These are phyloP conservation scores for Fopius arisanus DNA, from an alignment of 1,140 invertebrate genomes.

Conservation along the genomic window DNA sequence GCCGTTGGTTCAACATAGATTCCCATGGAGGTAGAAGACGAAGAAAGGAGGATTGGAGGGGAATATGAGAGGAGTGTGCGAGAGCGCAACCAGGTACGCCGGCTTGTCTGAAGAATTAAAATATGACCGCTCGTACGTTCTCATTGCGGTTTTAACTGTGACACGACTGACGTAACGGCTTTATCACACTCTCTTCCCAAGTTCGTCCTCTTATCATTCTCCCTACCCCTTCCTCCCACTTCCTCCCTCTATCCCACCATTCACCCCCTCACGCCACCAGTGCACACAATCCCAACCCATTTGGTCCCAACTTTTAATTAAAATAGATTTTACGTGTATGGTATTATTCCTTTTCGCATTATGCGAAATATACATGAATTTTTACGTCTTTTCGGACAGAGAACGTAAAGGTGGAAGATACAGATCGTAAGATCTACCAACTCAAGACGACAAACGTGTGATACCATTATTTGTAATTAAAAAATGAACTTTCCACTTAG, in stretches of 20 bases:
- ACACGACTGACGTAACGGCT: conserved; percentile 59
- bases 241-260: background rate
- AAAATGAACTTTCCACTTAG: conserved; percentile 60
- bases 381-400: background rate
- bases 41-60: conserved; percentile 49
- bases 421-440: background rate
- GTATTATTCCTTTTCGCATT: background rate
- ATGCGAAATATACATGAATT: background rate
- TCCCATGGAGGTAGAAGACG: conserved; percentile 43
- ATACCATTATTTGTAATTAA: conserved; percentile 54
- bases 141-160: conserved; percentile 61
- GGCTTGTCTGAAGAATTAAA: conserved; percentile 64
- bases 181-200: conserved; percentile 41
- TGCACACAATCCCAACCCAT: conserved; percentile 1
- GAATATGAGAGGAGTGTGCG: background rate
- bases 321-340: conserved; percentile 12
- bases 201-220: conserved; percentile 32
- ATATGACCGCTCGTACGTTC: conserved; percentile 63
- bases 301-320: conserved; percentile 11
- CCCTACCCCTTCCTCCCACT: conserved; percentile 36
- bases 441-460: conserved; percentile 21
- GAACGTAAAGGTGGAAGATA: background rate
- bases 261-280: background rate
- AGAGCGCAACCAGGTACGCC: conserved; percentile 23
- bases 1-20: background rate